Percentiles rank a stretch among this genome's conserved stretches.
Evolutionary conservation across 2,113 vertebrate genomes (phyloP).

Genomic region (Echinops telfairi): DNA sequence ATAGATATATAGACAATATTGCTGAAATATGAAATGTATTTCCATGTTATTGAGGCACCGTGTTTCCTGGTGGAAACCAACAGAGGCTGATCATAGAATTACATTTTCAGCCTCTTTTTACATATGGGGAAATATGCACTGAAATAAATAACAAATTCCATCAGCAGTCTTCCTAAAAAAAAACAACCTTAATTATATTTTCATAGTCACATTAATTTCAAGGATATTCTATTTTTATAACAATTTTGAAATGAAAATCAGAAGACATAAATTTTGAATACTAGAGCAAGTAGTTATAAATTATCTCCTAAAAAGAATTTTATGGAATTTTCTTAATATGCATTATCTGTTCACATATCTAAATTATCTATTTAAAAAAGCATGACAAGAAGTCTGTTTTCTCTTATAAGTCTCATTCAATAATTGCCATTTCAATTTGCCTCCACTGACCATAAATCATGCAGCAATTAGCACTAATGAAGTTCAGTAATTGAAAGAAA

Average conservation of each 20-base stretch:
- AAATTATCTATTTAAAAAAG: slow-evolving; percentile 3
- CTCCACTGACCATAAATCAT: slow-evolving; percentile 22
- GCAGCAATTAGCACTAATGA: slow-evolving; percentile 36
- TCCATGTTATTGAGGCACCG: too few species aligned
- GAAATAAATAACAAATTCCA: slow-evolving; percentile 27
- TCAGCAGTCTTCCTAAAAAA: neutral
- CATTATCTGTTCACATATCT: neutral
- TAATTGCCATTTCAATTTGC: slow-evolving; percentile 19
- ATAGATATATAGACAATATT: too few species aligned
- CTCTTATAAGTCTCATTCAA: neutral
- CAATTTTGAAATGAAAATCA: slow-evolving; percentile 29
- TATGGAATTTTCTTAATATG: neutral
- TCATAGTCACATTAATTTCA: neutral
- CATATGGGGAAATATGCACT: neutral
- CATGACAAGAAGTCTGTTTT: neutral
- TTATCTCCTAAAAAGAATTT: neutral
- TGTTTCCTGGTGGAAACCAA: too few species aligned
- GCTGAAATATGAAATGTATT: too few species aligned
- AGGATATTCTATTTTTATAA: neutral
- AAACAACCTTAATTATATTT: neutral
- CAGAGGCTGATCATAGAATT: too few species aligned
- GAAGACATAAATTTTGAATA: slow-evolving; percentile 7
- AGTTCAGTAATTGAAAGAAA: slow-evolving; percentile 66
- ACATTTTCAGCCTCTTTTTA: neutral
- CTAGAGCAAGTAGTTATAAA: neutral